Base-by-base conservation (phyloP, 2,888 invertebrate genomes). In the Cosmia trapezina region DNA sequence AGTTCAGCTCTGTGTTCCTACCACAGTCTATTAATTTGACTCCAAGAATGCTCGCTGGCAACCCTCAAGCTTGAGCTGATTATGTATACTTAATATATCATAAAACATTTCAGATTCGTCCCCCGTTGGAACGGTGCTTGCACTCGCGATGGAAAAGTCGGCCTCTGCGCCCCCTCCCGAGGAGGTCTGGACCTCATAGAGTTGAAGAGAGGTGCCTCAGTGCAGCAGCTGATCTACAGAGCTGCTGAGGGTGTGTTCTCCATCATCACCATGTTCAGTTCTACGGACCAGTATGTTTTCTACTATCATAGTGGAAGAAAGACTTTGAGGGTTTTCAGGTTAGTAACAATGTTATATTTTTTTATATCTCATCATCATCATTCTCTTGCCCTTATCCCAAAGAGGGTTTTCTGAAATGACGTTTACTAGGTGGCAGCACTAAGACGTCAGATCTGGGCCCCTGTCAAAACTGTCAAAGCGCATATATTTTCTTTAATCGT, bases 171-270 rank as follows among this genome's bases (percentile, higher is more conserved):
- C 0, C 99, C 99, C 0, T 96, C 98, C 60, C 97, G 99, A 67
- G 99, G 99, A 0, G 99, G 99, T 0, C 95, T 99, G 2, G 99
- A 99, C 89, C 97, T 99, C 49, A 96, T 98, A 17, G 99, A 99
- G 91, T 95, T 99, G 78, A 98, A 98, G 89, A 98, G 98, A 88
- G 99, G 99, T 0, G 97, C 98, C 63, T 98, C 98, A 0, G 97
- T 98, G 0, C 98, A 98, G 91, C 99, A 98, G 0, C 98, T 99
- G 82, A 99, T 99, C 81, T 98, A 98, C 9, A 97, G 98, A 91
- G 98, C 99, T 0, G 99, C 99, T 0, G 99, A 99, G 92, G 99
- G 99, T 0, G 99, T 99, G 0, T 99, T 99, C 93, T 99, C 98
- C 4, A 99, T 99, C 33, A 98, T 99, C 82, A 98, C 99, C 76